phyloP scores from a whole-genome alignment of 2,888 invertebrate species.

The Clistopyga incitator region DNA sequence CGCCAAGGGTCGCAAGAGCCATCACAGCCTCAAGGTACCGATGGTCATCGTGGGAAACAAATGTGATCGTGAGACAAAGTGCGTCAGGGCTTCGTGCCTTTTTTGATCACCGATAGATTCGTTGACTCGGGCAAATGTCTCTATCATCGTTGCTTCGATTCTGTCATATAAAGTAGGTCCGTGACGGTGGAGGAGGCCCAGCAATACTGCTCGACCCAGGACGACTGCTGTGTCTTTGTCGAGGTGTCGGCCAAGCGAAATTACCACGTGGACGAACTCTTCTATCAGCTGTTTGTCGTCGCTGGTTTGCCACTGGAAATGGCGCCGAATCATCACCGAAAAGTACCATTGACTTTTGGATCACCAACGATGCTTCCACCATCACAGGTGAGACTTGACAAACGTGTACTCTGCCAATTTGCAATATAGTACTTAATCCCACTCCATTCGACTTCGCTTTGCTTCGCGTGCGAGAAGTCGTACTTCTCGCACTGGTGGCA shows the following conservation, averaged over 20 bases:
- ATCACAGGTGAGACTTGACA: constrained; percentile 79
- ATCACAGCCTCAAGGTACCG: constrained; percentile 87
- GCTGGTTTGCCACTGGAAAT: constrained; percentile 94
- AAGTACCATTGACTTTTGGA: constrained; percentile 89
- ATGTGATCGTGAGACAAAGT: constrained; percentile 93
- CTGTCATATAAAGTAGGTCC: constrained; percentile 85
- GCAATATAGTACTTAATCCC: too few relatives aligned
- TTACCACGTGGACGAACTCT: constrained; percentile 92
- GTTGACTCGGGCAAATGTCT: not conserved
- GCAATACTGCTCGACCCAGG: constrained; percentile 91
- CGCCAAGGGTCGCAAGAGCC: constrained; percentile 87
- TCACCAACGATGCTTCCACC: constrained; percentile 91
- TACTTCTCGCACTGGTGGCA: too few relatives aligned
- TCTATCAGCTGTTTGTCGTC: constrained; percentile 92
- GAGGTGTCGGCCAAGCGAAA: constrained; percentile 94
- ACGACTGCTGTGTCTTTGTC: constrained; percentile 91
- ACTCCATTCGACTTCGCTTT: too few relatives aligned
- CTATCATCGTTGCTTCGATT: constrained; percentile 33
- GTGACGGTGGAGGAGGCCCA: constrained; percentile 91
- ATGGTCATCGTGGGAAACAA: constrained; percentile 96
- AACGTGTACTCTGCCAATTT: constrained; percentile 35
- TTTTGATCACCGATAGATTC: not conserved
- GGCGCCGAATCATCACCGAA: constrained; percentile 94
- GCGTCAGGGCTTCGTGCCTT: constrained; percentile 77
- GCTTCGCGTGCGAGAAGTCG: too few relatives aligned